Conservation (phyloP, 2,797 vertebrate species). For the Tympanoctomys barrerae region DNA sequence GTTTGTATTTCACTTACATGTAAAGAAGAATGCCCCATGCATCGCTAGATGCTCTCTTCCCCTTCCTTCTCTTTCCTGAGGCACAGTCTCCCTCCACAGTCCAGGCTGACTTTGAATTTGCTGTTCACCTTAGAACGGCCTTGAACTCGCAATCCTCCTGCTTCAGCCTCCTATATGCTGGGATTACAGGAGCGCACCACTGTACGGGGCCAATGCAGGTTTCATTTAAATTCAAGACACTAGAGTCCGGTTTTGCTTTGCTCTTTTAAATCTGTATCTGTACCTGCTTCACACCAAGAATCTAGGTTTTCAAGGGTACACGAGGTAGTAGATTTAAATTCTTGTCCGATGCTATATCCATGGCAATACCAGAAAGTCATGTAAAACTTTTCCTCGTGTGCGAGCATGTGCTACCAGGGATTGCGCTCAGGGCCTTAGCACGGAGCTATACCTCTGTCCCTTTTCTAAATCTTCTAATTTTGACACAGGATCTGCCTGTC, state of each 20-base stretch:
- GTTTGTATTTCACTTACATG: conserved; percentile 22
- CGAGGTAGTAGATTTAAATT: not conserved
- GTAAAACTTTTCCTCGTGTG: not conserved
- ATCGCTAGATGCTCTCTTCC: not conserved
- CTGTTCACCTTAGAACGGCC: not conserved
- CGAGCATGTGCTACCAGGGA: not conserved
- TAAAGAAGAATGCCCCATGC: not conserved
- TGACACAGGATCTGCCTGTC: not conserved
- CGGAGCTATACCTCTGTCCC: not conserved
- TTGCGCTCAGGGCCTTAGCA: not conserved
- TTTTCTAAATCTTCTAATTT: not conserved
- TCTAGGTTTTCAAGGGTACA: not conserved
- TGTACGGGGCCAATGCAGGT: not conserved
- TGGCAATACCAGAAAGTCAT: not conserved
- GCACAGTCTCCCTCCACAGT: not conserved
- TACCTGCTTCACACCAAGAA: not conserved
- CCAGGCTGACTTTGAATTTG: not conserved
- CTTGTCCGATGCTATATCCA: not conserved
- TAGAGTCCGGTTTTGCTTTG: not conserved
- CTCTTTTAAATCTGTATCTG: not conserved
- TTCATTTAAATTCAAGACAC: not conserved
- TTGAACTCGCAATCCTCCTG: not conserved
- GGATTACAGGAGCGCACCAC: not conserved
- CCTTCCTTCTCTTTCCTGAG: not conserved
- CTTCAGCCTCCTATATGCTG: not conserved